Base-by-base conservation (phyloP, 2,797 vertebrate species). In the Cyprinodon diabolis region DNA sequence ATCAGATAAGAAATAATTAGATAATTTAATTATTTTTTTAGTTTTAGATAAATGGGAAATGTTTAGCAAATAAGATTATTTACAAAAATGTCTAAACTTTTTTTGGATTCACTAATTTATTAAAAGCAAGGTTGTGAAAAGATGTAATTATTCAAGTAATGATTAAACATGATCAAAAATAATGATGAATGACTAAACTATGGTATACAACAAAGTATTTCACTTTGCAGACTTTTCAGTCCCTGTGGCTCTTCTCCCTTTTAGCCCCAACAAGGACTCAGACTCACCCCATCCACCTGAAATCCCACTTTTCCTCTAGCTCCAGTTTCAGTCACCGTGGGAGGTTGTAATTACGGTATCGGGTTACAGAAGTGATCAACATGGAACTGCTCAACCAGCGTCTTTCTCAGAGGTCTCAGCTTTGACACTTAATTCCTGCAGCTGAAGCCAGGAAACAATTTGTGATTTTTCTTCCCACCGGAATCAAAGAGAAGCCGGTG, bases 271-370 rank as follows among this genome's bases (percentile, higher is more conserved):
- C 86, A 83, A 80, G 87, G 82, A 87, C 85, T 80, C 83, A 68
- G 71, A 40, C 72, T 51, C 13, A 69, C 70, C 76, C 57, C 78
- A 35, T 69, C 68, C 72, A 90, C 83, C 84, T 92, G 86, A 83
- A 87, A 87, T 88, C 83, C 77, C 57, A 69, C 89, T 86, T 81
- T 71, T 84, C 54, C 6, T n/a, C 70, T 9, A 83, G 89, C 86
- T 94, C 90, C 88, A 35, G 84, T 92, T 93, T 94, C 93, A 89
- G 80, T 72, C 84, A 71, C 65, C 79, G 88, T 92, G 90, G 90
- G 91, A 91, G 90, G 88, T 88, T 87, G 87, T 92, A 91, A 94
- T 94, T 93, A 91, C 48, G 67, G 90, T 82, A 68, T 93, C 90
- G 75, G 83, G 90, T 93, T 94, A 87, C 91, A 56, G 48, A 57